Base-by-base conservation (phyloP, 2,888 invertebrate species). In the Pachycephus smyrnensis region DNA sequence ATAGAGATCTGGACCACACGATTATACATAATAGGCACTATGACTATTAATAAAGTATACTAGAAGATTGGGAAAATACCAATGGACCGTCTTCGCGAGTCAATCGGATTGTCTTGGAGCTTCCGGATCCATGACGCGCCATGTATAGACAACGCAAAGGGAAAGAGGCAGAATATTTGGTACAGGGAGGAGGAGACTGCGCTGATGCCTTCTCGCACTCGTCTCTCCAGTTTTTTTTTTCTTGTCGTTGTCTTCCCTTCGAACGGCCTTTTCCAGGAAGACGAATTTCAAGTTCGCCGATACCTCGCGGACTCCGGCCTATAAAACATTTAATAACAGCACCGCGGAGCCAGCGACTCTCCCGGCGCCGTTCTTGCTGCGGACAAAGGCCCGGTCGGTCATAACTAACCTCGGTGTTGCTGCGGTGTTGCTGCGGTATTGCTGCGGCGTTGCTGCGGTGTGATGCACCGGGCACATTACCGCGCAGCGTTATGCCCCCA, bases 401-500 rank as follows among this genome's bases (percentile, higher is more conserved):
- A 83, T 89, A 89, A 88, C 84, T 88, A 40, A 36, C 40, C 40
- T 15, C 40, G 40, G 40, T 40, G 40, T 40, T 40, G 40, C n/a
- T n/a, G n/a, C n/a, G n/a, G n/a, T n/a, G n/a, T n/a, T n/a, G n/a
- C n/a, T n/a, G n/a, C n/a, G n/a, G n/a, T n/a, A n/a, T n/a, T n/a
- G n/a, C n/a, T n/a, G n/a, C n/a, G n/a, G n/a, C n/a, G n/a, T n/a
- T n/a, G 37, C 82, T 83, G 85, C 86, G 81, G 81, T 84, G 83
- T 86, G 88, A 88, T 88, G 86, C 87, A 87, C 85, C 82, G 85
- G 79, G 83, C 84, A 84, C 88, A 86, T 87, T 88, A 86, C 83
- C 78, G 80, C 81, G 84, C 81, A 82, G 86, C 85, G 87, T 90
- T 89, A 89, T 90, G 87, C 88, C 83, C 86, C 88, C 87, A 90